Percentiles rank a stretch among this genome's conserved stretches.
Evolutionary conservation across 2,797 vertebrate species (phyloP).

Genomic region (Pteronotus mesoamericanus): DNA sequence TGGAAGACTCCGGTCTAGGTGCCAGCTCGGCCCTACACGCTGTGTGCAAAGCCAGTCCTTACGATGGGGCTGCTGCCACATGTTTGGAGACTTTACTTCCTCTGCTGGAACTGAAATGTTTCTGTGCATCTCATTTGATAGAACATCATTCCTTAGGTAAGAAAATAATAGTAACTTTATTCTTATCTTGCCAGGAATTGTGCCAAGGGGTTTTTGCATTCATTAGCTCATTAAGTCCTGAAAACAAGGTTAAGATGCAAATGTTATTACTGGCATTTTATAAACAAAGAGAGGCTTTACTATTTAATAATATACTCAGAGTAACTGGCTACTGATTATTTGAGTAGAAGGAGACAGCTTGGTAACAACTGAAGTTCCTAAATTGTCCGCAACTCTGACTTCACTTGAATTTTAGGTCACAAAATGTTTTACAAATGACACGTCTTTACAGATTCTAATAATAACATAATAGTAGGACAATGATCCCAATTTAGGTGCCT

Average conservation of each 20-base stretch:
- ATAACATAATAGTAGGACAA: neutral
- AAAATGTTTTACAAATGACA: neutral
- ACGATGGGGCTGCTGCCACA: rapidly evolving
- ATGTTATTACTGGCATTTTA: neutral
- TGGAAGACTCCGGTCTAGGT: neutral
- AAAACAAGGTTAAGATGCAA: neutral
- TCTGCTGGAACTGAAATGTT: neutral
- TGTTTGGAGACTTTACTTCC: neutral
- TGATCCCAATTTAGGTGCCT: neutral
- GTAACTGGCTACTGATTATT: neutral
- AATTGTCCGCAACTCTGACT: neutral
- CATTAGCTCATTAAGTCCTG: neutral
- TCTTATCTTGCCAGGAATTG: neutral
- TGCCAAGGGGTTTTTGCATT: neutral
- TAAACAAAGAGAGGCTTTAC: neutral
- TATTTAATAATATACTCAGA: neutral
- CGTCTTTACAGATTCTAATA: neutral
- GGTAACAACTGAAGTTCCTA: neutral
- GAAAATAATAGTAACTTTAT: neutral
- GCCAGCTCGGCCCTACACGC: rapidly evolving
- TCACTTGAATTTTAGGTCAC: neutral
- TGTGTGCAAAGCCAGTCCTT: neutral
- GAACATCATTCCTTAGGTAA: neutral
- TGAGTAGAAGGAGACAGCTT: neutral
- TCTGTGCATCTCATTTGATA: neutral